A percentile compares a stretch with the other conserved stretches of the same genome.
These are phyloP conservation scores for Tinamus major DNA, from an alignment of 2,797 vertebrate species.

Conservation along the genomic window DNA sequence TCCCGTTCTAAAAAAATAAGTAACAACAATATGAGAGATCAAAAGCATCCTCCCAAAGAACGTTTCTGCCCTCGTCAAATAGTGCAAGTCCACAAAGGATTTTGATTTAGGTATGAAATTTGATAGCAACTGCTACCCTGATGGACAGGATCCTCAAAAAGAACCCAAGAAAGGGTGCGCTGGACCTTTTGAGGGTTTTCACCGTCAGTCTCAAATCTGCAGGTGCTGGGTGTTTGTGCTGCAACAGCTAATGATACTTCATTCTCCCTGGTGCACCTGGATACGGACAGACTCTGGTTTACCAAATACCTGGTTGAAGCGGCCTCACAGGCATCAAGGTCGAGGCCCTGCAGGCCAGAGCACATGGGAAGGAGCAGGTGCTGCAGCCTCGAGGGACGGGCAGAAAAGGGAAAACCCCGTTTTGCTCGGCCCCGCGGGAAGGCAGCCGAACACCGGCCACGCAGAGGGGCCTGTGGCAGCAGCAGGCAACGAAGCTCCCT, in stretches of 20 bases:
- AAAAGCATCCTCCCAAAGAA: neutral
- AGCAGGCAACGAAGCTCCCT: neutral
- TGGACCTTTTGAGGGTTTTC: neutral
- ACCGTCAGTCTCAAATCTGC: neutral
- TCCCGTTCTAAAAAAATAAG: neutral
- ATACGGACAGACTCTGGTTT: neutral
- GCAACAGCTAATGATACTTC: neutral
- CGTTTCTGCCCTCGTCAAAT: neutral
- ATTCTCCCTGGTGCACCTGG: too few species aligned
- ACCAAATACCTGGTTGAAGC: neutral
- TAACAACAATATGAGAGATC: neutral
- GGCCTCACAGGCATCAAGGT: too few species aligned
- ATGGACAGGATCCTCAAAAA: too few species aligned
- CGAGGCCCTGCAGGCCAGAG: neutral
- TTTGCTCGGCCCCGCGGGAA: neutral
- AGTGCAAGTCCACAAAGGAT: neutral
- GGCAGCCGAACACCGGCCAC: neutral
- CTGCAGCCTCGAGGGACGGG: too few species aligned
- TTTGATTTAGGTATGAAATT: neutral
- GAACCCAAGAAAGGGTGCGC: too few species aligned
- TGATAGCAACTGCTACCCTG: neutral
- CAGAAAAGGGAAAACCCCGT: neutral
- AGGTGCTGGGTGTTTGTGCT: neutral
- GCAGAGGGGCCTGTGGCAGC: fast-evolving
- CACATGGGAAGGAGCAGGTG: neutral